Base-by-base conservation (phyloP, 2,113 vertebrate genomes). In the Halcyon malimbica region DNA sequence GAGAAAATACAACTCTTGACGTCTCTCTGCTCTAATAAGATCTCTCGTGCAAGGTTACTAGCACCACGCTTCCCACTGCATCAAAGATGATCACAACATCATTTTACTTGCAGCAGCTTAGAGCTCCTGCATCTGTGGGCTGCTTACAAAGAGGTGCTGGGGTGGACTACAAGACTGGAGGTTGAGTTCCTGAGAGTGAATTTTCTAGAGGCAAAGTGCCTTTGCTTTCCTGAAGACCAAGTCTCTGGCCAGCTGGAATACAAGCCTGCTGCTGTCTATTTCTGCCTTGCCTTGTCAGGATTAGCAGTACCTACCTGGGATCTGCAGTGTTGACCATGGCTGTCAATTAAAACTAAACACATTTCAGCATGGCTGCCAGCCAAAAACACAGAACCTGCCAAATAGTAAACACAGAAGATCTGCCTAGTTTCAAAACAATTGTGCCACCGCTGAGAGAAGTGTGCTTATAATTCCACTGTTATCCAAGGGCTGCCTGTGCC, bases 281-380 rank as follows among this genome's bases (percentile, higher is more conserved):
- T 95, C 81, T 95, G 90, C 87, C 95, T 83, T 53, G 51, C 92
- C 89, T 71, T 70, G 39, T 88, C 83, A 84, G 93, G 94, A 95
- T 94, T 93, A 93, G 67, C 73, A 95, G 95, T 81, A 91, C 94
- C 97, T 98, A 97, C 98, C 97, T 98, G 94, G 89, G 97, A 93
- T 97, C 95, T 87, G 89, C 73, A 94, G 73, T 97, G 98, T 98
- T 98, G 98, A 98, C 94, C 95, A 82, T 25, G 88, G 93, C 97
- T 97, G 98, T 98, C 98, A 98, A 93, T 95, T 95, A 85, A 97
- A 98, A 90, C 96, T 97, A 98, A 98, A 98, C 97, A 98, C 96
- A 95, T 97, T 98, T 97, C 94, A 94, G 82, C 1, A 3, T 96
- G 98, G 98, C 96, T 64, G 95, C 91, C 94, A 79, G 98, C 98